phyloP scores from a whole-genome alignment of 2,113 vertebrate species.

The Myotis brandtii region DNA sequence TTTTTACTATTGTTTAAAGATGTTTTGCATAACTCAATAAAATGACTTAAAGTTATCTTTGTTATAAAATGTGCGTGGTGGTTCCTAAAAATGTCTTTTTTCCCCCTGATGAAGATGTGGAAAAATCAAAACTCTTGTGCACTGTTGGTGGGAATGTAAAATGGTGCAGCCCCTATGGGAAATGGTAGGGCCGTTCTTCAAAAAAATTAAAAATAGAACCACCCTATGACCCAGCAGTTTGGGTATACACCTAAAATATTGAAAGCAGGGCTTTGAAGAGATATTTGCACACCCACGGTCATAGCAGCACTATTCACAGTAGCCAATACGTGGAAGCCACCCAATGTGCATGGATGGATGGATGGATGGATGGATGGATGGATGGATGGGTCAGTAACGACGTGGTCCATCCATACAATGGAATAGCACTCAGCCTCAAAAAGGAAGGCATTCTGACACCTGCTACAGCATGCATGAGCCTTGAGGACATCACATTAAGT shows the following conservation, averaged over 20 bases:
- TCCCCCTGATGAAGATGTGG: background rate
- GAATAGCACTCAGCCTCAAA: background rate
- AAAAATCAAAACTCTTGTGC: background rate
- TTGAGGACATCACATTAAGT: no score
- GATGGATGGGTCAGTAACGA: no score
- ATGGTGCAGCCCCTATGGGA: no score
- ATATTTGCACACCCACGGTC: accelerated
- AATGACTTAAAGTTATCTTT: background rate
- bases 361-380: no score
- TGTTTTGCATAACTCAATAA: constrained; percentile 67
- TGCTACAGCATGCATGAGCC: background rate
- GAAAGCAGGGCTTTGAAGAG: background rate
- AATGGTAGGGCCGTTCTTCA: background rate
- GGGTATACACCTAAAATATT: background rate
- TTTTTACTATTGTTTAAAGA: constrained; percentile 19
- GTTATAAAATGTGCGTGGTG: background rate
- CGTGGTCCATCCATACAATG: accelerated
- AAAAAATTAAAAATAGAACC: background rate
- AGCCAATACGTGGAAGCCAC: background rate
- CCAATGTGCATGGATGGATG: accelerated
- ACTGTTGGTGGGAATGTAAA: background rate
- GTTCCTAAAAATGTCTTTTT: background rate
- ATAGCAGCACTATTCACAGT: accelerated
- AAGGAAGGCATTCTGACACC: no score
- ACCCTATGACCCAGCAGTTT: accelerated